Conservation (phyloP, 2,113 vertebrate species). For the Mobula birostris region DNA sequence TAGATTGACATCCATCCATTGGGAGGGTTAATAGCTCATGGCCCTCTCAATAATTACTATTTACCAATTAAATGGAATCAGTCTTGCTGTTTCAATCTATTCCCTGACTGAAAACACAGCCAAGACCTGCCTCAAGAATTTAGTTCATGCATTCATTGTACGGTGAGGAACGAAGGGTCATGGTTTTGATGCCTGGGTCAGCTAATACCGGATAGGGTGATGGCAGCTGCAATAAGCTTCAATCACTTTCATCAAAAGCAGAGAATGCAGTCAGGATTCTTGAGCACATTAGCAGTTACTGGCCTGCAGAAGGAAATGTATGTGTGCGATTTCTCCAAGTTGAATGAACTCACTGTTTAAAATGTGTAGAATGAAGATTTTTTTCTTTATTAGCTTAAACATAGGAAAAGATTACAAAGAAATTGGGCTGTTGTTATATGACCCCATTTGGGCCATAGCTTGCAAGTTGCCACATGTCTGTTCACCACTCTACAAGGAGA, state of each 20-base stretch:
- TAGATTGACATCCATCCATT: not conserved
- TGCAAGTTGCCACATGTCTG: too few species aligned
- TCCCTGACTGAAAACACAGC: not conserved
- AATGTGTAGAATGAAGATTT: not conserved
- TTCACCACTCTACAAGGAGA: too few species aligned
- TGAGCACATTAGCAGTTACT: not conserved
- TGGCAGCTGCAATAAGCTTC: not conserved
- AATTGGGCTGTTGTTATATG: too few species aligned
- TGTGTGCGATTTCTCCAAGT: not conserved
- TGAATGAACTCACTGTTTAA: not conserved
- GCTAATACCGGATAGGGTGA: too few species aligned
- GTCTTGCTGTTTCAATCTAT: not conserved
- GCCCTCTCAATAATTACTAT: constrained; percentile 12
- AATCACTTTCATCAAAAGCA: not conserved
- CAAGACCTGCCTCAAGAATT: not conserved
- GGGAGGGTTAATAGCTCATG: constrained; percentile 21
- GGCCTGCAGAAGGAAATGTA: not conserved
- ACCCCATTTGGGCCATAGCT: too few species aligned
- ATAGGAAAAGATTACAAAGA: too few species aligned
- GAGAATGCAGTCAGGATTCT: not conserved
- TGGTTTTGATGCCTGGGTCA: not conserved
- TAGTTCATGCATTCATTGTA: not conserved
- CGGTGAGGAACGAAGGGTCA: not conserved
- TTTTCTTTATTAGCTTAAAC: too few species aligned
- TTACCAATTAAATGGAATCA: constrained; percentile 24